A percentile compares a stretch with the other conserved stretches of the same genome.
Evolutionary conservation across 2,888 invertebrate genomes (phyloP).

Genomic region (Euzetes globulus): DNA sequence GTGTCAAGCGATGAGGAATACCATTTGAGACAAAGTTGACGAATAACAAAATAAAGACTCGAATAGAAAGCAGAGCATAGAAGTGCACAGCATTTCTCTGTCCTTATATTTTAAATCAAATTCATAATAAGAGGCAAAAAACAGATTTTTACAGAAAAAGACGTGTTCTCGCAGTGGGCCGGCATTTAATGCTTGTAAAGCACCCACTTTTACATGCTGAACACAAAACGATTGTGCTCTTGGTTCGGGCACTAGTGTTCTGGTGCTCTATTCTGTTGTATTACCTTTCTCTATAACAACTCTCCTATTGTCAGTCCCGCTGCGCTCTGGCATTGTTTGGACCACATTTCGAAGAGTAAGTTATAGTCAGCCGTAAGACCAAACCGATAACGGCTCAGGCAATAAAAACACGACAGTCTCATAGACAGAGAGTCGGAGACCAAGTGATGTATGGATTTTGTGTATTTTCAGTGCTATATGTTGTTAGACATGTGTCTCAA

Average conservation of each 20-base stretch:
- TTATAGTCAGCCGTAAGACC: not conserved
- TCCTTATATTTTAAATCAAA: not conserved
- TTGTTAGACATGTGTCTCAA: not conserved
- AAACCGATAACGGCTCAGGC: conserved; percentile 2
- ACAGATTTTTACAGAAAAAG: not conserved
- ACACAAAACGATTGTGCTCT: not conserved
- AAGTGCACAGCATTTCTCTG: too few relatives aligned
- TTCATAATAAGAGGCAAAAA: not conserved
- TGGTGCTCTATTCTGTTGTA: conserved; percentile 1
- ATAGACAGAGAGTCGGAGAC: not conserved
- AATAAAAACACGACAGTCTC: not conserved
- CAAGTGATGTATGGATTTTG: conserved; percentile 5
- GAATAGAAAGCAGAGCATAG: too few relatives aligned
- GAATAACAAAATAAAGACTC: too few relatives aligned
- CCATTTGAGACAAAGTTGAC: too few relatives aligned
- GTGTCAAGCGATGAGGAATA: too few relatives aligned
- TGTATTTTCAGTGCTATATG: too few relatives aligned
- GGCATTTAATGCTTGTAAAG: not conserved
- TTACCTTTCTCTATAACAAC: conserved; percentile 22
- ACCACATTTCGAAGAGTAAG: not conserved
- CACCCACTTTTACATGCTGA: conserved; percentile 5
- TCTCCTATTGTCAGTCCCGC: not conserved
- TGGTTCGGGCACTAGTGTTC: too few relatives aligned
- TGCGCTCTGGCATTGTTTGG: not conserved
- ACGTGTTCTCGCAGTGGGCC: conserved; percentile 9